Evolutionary conservation across 1,140 invertebrate genomes (phyloP), one percentile per base, ranked within the genome.

Genomic region (Bombus waltoni): DNA sequence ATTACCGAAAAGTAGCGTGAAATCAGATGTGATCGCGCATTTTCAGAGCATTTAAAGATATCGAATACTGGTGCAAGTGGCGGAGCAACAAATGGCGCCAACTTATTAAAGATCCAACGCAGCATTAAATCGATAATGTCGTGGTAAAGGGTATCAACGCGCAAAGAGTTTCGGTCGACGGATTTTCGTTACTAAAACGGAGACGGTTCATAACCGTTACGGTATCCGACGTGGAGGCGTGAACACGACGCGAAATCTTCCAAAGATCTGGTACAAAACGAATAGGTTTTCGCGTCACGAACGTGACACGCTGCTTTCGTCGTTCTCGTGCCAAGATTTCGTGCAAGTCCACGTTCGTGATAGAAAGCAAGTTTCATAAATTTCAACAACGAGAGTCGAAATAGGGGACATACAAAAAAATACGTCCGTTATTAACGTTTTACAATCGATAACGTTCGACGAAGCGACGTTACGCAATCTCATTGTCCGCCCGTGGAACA

Each of bases 181-280:
- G 77, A 87, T 83, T 89, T 89, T 89, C 86, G 83, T 89, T 89
- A 84, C 73, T 73, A 75, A 89, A 89, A 89, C 89, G 87, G 81
- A 89, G 81, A 79, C 71, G 84, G 84, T 71, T 89, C 86, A 68
- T 83, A 89, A 88, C 71, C 68, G 87, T 81, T 68, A 70, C 71
- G 62, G 65, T 53, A 83, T 47, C 38, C 78, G 68, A 66, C 44
- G 47, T 38, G 70, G 11, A 15, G 74, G 38, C 71, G 62, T 18
- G 35, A 35, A 40, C 59, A 38, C 32, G 44, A 53, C 47, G 15
- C 15, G 77, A 25, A 42, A 59, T 42, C 35, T 57, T 72, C 66
- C 38, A 32, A 9, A 47, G 57, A 25, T 53, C 47, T 53, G 47
- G 47, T 53, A 22, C 47, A 53, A 53, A 53, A 53, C 18, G 47